These are phyloP conservation scores for Xerus rutilus DNA, from an alignment of 2,797 vertebrate genomes.

Conservation along the genomic window DNA sequence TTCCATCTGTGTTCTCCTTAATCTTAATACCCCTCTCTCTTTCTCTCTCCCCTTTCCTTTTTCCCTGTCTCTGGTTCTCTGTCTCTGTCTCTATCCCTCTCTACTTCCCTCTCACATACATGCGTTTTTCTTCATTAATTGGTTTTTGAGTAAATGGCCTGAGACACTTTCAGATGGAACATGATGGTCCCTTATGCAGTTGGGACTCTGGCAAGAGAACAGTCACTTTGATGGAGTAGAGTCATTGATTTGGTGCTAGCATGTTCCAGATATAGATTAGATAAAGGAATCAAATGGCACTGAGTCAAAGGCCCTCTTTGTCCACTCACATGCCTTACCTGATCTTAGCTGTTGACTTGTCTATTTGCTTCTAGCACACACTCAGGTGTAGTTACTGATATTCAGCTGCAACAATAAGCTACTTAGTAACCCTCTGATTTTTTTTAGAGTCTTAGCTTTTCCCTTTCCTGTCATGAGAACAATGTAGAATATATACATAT, in stretches of 20 bases:
- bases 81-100: not conserved
- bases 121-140: slow-evolving; percentile 24
- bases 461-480: not conserved
- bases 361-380: slow-evolving; percentile 26
- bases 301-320: slow-evolving; percentile 38
- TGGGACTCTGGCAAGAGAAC: slow-evolving; percentile 44
- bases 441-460: slow-evolving; percentile 17
- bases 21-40: not conserved
- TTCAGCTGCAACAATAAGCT: slow-evolving; percentile 2
- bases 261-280: slow-evolving; percentile 42
- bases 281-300: slow-evolving; percentile 9
- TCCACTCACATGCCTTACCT: not conserved
- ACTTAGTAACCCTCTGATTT: slow-evolving; percentile 27
- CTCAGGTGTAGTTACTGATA: not conserved
- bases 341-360: not conserved
- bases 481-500: slow-evolving; percentile 5
- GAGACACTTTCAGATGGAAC: slow-evolving; percentile 66
- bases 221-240: slow-evolving; percentile 49
- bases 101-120: not conserved
- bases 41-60: not conserved
- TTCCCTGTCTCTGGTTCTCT: not conserved
- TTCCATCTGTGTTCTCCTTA: slow-evolving; percentile 35
- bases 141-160: slow-evolving; percentile 59
- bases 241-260: slow-evolving; percentile 29
- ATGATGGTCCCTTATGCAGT: slow-evolving; percentile 24